A percentile compares a stretch with the other conserved stretches of the same genome.
Evolutionary conservation across 2,113 vertebrate genomes (phyloP).

Genomic region (Scophthalmus maximus): DNA sequence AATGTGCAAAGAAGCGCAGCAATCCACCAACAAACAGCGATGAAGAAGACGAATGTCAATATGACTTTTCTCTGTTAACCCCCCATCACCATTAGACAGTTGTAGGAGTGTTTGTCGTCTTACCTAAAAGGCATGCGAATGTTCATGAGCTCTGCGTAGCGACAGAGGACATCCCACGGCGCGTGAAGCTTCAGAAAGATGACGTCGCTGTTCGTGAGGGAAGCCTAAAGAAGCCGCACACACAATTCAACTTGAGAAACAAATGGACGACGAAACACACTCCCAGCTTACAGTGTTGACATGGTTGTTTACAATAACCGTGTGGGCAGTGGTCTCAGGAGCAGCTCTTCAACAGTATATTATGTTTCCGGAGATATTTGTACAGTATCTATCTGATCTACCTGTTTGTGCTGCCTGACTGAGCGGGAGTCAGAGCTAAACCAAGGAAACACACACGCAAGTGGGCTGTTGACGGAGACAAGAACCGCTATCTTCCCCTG

Average conservation of each 20-base stretch:
- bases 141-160: constrained; percentile 95
- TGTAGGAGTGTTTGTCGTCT: constrained; percentile 34
- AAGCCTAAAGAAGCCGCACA: constrained; percentile 84
- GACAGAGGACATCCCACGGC: constrained; percentile 95
- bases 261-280: neutral
- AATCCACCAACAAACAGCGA: no score
- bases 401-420: constrained; percentile 9
- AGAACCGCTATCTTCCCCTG: constrained; percentile 4
- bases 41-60: no score
- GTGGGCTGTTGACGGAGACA: constrained; percentile 35
- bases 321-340: neutral
- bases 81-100: no score
- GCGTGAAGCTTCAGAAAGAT: constrained; percentile 96
- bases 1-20: no score
- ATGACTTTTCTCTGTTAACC: no score
- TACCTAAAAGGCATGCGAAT: constrained; percentile 98
- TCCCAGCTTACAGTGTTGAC: neutral
- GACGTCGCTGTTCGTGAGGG: constrained; percentile 91
- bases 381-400: no score
- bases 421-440: constrained; percentile 31
- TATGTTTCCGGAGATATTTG: neutral
- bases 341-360: neutral
- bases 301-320: no score
- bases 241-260: neutral
- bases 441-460: constrained; percentile 17